A percentile compares a stretch with the other conserved stretches of the same genome.
These are phyloP conservation scores for Galaxias olidus DNA, from an alignment of 2,797 vertebrate genomes.

Conservation along the genomic window DNA sequence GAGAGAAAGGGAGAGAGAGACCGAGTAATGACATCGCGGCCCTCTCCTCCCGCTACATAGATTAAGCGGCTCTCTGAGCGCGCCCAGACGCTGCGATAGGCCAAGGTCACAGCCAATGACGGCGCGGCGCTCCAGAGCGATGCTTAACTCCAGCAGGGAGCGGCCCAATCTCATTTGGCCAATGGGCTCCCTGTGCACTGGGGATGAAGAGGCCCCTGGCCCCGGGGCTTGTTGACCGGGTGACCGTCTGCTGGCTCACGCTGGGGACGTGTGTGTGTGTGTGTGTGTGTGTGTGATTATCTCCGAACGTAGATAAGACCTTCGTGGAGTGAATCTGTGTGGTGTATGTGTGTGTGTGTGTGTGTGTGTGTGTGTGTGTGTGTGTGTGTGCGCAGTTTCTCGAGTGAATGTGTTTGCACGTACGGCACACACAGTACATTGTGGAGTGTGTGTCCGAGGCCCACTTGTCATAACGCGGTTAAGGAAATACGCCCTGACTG, in stretches of 20 bases:
- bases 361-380: neutral
- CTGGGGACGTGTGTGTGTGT: constrained; percentile 22
- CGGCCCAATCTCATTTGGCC: constrained; percentile 66
- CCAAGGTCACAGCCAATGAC: constrained; percentile 71
- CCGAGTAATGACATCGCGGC: constrained; percentile 67
- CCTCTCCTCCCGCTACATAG: constrained; percentile 57
- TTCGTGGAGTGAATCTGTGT: neutral
- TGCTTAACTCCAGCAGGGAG: constrained; percentile 69
- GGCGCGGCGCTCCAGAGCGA: constrained; percentile 56
- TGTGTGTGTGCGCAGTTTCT: neutral
- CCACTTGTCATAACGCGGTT: constrained; percentile 49
- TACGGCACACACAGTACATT: too few species aligned
- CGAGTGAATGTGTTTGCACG: neutral
- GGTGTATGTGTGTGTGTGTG: constrained; percentile 10
- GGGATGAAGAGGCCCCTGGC: constrained; percentile 60
- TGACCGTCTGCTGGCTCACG: too few species aligned
- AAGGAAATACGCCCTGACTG: constrained; percentile 47
- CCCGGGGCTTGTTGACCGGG: constrained; percentile 24
- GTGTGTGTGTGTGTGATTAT: constrained; percentile 1
- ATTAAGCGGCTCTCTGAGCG: constrained; percentile 66
- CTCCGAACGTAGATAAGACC: too few species aligned
- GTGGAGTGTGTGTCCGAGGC: constrained; percentile 8
- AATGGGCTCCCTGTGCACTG: constrained; percentile 61
- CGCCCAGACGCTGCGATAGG: constrained; percentile 60
- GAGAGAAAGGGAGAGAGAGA: constrained; percentile 58